Percentiles rank a stretch among this genome's conserved stretches.
Conservation (phyloP, 1,140 invertebrate genomes). For the Procambarus clarkii region DNA sequence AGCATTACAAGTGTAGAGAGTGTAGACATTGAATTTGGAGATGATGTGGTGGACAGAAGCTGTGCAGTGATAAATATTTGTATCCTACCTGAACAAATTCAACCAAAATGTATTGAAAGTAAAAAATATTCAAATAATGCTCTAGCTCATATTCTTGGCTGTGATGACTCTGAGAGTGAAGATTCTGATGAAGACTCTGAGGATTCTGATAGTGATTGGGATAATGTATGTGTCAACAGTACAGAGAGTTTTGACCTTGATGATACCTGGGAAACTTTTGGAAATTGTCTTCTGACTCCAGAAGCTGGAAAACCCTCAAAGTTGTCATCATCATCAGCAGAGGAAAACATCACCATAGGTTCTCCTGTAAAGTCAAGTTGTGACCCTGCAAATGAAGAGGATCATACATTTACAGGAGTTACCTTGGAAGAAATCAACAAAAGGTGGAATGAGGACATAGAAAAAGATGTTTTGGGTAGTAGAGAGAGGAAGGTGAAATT, state of each 20-base stretch:
- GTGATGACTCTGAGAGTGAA: constrained; percentile 23
- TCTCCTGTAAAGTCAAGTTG: background rate
- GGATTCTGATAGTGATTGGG: constrained; percentile 50
- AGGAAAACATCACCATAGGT: background rate
- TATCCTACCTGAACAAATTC: background rate
- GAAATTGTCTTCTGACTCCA: background rate
- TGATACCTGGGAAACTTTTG: constrained; percentile 53
- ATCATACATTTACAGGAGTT: background rate
- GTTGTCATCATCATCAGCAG: background rate
- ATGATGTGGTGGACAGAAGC: constrained; percentile 21
- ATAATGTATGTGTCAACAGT: constrained; percentile 12
- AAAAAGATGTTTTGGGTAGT: background rate
- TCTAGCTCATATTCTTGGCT: constrained; percentile 43
- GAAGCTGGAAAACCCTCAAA: background rate
- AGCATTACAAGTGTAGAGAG: constrained; percentile 24
- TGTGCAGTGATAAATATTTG: background rate
- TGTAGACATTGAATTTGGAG: constrained; percentile 23
- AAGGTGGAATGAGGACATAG: constrained; percentile 22
- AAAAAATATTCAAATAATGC: constrained; percentile 3
- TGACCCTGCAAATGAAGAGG: constrained; percentile 1
- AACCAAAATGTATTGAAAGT: background rate
- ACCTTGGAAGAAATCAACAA: constrained; percentile 30
- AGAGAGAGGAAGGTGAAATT: constrained; percentile 14
- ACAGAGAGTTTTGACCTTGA: background rate
- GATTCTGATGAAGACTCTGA: constrained; percentile 18